Evolutionary conservation across 2,113 vertebrate species (phyloP).

Genomic region (Crocuta crocuta): DNA sequence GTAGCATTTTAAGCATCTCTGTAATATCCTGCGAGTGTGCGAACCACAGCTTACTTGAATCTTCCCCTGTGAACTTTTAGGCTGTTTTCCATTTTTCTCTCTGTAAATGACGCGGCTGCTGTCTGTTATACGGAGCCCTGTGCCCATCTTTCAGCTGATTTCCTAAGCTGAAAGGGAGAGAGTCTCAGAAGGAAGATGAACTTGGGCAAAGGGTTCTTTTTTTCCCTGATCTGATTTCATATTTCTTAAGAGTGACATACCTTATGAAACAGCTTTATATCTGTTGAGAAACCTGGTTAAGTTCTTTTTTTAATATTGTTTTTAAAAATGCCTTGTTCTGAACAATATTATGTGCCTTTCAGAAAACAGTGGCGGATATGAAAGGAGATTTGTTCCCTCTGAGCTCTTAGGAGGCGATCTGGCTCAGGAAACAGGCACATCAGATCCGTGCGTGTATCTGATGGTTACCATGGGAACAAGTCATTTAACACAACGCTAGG

Average conservation of each 20-base stretch:
- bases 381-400: constrained; percentile 67
- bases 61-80: background rate
- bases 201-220: constrained; percentile 46
- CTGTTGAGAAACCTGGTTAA: constrained; percentile 71
- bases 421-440: constrained; percentile 68
- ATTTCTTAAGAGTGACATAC: constrained; percentile 64
- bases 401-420: constrained; percentile 70
- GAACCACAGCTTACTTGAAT: background rate
- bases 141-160: background rate
- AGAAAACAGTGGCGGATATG: constrained; percentile 67
- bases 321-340: constrained; percentile 74
- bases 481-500: constrained; percentile 70
- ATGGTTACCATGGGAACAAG: constrained; percentile 82
- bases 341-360: constrained; percentile 67
- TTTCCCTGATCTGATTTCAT: constrained; percentile 62
- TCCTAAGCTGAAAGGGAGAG: background rate
- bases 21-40: background rate
- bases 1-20: background rate
- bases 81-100: background rate
- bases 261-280: constrained; percentile 74
- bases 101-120: background rate
- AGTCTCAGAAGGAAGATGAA: constrained; percentile 59
- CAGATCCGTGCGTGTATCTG: constrained; percentile 64
- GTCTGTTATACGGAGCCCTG: background rate
- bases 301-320: constrained; percentile 70